Percentiles rank a stretch among this genome's conserved stretches.
Conservation (phyloP, 2,113 vertebrate species). For the Coryphaenoides rupestris region DNA sequence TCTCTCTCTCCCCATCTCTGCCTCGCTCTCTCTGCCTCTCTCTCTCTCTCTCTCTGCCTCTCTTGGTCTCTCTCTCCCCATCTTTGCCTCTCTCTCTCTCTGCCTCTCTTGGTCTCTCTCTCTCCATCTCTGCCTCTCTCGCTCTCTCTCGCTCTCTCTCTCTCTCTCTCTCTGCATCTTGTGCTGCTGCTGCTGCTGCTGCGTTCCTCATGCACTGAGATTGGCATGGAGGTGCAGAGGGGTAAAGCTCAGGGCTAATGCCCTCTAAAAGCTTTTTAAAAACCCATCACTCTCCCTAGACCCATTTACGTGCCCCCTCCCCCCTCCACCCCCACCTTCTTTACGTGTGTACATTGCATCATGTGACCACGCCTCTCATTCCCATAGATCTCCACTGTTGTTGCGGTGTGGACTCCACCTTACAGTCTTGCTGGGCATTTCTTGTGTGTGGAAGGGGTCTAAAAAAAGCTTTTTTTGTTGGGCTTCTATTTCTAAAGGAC, state of each 20-base stretch:
- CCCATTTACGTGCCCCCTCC: slow-evolving; percentile 62
- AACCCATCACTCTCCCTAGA: slow-evolving; percentile 71
- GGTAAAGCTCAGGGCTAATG: slow-evolving; percentile 72
- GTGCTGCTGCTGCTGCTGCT: no score
- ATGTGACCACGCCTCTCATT: slow-evolving; percentile 52
- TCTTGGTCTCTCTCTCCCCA: slow-evolving; percentile 17
- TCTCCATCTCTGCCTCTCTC: background rate
- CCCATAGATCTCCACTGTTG: slow-evolving; percentile 47
- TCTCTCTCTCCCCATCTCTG: background rate
- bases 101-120: no score
- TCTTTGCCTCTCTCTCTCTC: slow-evolving; percentile 20
- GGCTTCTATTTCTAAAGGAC: slow-evolving; percentile 5
- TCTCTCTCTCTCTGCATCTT: slow-evolving; percentile 24
- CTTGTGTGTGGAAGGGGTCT: background rate
- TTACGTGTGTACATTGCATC: slow-evolving; percentile 61
- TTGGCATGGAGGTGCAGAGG: slow-evolving; percentile 69
- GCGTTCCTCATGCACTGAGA: slow-evolving; percentile 40
- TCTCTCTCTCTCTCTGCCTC: slow-evolving; percentile 35
- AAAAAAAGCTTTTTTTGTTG: background rate
- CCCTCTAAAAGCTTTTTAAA: slow-evolving; percentile 78
- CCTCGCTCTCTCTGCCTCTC: background rate
- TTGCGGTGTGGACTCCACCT: background rate
- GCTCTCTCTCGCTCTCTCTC: background rate
- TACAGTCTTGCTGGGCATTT: no score
- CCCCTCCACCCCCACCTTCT: slow-evolving; percentile 31